phyloP scores from a whole-genome alignment of 37 sponge, comb jelly and placozoan species.

The Tethya wilhelma region DNA sequence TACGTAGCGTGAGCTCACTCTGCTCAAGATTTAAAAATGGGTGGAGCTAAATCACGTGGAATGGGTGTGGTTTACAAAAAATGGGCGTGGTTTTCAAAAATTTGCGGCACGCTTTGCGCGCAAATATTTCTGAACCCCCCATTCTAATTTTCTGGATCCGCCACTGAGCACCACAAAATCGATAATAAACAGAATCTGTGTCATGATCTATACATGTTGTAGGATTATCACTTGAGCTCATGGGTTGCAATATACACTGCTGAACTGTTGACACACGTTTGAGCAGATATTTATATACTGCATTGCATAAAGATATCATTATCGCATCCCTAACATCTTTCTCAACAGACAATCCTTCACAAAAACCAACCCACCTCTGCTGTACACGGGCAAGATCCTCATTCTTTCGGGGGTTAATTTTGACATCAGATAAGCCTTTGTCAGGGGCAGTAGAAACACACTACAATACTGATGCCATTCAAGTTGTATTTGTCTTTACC shows the following conservation, averaged over 20 bases:
- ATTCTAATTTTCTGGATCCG: too few species aligned
- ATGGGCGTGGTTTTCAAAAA: too few species aligned
- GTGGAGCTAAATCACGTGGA: too few species aligned
- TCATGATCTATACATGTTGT: background rate
- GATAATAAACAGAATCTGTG: conserved; percentile 5
- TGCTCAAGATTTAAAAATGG: too few species aligned
- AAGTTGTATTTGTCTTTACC: conserved; percentile 23
- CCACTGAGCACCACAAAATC: conserved; percentile 35
- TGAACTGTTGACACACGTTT: conserved; percentile 6
- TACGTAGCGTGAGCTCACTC: too few species aligned
- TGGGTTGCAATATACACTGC: background rate
- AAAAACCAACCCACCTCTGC: conserved; percentile 1
- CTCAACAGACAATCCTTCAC: background rate
- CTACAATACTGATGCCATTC: conserved; percentile 29
- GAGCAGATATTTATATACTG: conserved; percentile 6
- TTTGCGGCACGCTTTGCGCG: too few species aligned
- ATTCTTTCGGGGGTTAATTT: background rate
- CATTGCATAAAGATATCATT: conserved; percentile 2
- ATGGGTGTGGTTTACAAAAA: too few species aligned
- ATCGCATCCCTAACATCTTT: background rate
- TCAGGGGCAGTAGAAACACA: background rate
- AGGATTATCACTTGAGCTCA: too few species aligned
- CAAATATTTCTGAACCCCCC: too few species aligned
- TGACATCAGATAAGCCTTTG: background rate
- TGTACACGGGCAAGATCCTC: background rate